Evolutionary conservation across 2,888 invertebrate genomes (phyloP), one percentile per base, ranked within the genome.

Genomic region (Hemicrepidius hirtus): DNA sequence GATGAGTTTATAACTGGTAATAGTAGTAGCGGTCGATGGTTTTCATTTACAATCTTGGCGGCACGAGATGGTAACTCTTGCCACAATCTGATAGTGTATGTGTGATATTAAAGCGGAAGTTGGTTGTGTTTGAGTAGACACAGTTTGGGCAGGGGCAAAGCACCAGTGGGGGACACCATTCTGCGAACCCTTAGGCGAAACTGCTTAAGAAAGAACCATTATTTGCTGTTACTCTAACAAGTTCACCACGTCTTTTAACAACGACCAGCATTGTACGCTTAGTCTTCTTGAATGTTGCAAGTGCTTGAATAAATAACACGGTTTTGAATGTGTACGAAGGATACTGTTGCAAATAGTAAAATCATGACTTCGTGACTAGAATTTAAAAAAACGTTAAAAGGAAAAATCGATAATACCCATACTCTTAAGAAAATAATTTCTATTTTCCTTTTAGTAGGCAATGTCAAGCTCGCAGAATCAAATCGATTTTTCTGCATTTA

Each of bases 71-170:
- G 55, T 32, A 41, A 55, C 53, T 53, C 53, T 53, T 66, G 35
- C n/a, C 44, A 64, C 55, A 55, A 66, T 66, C 53, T 49, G 53
- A 66, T 53, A 53, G 18, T 32, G 65, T 64, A 55, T 53, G 65
- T 66, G 53, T 64, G 65, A 66, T 67, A 46, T 67, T 46, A 66
- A 53, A 40, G 44, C 57, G 53, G 67, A 67, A 59, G 67, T 46
- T 44, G 57, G 67, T 37, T 37, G 50, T 53, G 53, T 40, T 64
- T 55, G 18, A 55, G 46, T 32, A 32, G 65, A 24, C 40, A 53
- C 44, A 18, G 55, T 46, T 53, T 53, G 41, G 67, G 37, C 35
- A 28, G 67, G 67, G 67, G 55, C 55, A 67, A 41, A 49, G 55
- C 21, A 32, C 20, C 67, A 67, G 67, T 67, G 67, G 67, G 67